Conservation (phyloP, 2,113 vertebrate genomes). For the Nipponia nippon region DNA sequence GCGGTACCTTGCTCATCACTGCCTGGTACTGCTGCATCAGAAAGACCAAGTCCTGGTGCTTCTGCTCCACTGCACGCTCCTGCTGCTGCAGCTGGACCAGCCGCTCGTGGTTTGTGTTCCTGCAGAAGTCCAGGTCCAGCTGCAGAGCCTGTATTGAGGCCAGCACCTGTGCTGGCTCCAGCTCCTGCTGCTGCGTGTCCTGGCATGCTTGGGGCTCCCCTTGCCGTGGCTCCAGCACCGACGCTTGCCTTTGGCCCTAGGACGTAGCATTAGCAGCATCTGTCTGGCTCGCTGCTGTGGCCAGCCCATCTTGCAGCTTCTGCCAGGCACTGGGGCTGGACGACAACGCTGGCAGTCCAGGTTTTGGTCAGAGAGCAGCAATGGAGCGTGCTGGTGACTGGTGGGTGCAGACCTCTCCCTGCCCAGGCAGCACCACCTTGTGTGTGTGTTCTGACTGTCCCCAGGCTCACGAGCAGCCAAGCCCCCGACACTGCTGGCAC, state of each 20-base stretch:
- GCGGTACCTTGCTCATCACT: slow-evolving; percentile 68
- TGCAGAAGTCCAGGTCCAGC: slow-evolving; percentile 66
- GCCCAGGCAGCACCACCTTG: neutral
- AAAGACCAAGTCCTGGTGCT: slow-evolving; percentile 56
- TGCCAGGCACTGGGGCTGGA: neutral
- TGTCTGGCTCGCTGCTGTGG: neutral
- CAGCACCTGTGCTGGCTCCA: slow-evolving; percentile 30
- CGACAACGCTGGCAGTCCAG: neutral
- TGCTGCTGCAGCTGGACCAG: slow-evolving; percentile 68
- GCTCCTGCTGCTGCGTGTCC: slow-evolving; percentile 47
- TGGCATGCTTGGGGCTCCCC: neutral
- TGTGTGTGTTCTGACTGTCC: neutral
- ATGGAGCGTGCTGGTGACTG: accelerated
- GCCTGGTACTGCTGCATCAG: slow-evolving; percentile 62
- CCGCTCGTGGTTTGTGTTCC: slow-evolving; percentile 25
- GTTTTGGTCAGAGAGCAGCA: neutral
- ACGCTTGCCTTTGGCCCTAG: neutral
- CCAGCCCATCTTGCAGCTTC: neutral
- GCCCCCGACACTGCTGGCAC: neutral
- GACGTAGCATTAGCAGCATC: neutral
- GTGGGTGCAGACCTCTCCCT: neutral
- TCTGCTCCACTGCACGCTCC: slow-evolving; percentile 38
- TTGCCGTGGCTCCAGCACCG: neutral
- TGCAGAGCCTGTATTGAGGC: slow-evolving; percentile 55
- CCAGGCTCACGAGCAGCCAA: neutral